Base-by-base conservation (phyloP, 2,113 vertebrate species). In the Archilochus colubris region DNA sequence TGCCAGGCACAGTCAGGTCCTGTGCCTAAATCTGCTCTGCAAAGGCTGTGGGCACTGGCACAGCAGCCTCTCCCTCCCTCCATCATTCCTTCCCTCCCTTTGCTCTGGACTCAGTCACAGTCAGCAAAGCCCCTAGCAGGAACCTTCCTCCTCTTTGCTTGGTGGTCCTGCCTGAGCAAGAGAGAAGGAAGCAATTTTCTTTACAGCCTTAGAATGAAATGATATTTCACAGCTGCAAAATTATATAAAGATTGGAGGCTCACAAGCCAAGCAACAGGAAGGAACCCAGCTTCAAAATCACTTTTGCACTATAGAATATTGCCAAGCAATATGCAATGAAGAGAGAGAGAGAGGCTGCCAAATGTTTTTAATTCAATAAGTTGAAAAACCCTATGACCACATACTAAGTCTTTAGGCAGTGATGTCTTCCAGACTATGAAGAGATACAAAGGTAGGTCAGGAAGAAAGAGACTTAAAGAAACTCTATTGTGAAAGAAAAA, bases 211-310 rank as follows among this genome's bases (percentile, higher is more conserved):
- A 78, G 72, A 94, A 75, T 61, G 31, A 90, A 91, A 64, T 63
- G 46, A 48, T 86, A 82, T 61, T 88, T 90, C 69, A 62, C 85
- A 93, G 76, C 64, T 90, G 88, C 55, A 88, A 57, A 86, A 72
- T 76, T 72, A 18, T 76, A 38, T 21, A 62, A 66, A 68, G 24
- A 6, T 82, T 72, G 46, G 36, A 88, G n/a, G 20, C 48, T 88
- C 36, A 54, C 30, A 75, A 72, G n/a, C 36, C 9, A 57, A 91
- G 54, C 33, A 88, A 81, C 19, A 78, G 86, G 61, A 94, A 72
- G 21, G 5, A 88, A 66, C 23, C 23, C 48, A 50, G 77, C 64
- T 93, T 93, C 36, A 64, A 94, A 91, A 38, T 10, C 8, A 9
- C 75, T 81, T 76, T 77, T 93, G 16, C 59, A 9, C 38, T 77